phyloP scores from a whole-genome alignment of 2,888 invertebrate species.

The Pogonocherus hispidulus region DNA sequence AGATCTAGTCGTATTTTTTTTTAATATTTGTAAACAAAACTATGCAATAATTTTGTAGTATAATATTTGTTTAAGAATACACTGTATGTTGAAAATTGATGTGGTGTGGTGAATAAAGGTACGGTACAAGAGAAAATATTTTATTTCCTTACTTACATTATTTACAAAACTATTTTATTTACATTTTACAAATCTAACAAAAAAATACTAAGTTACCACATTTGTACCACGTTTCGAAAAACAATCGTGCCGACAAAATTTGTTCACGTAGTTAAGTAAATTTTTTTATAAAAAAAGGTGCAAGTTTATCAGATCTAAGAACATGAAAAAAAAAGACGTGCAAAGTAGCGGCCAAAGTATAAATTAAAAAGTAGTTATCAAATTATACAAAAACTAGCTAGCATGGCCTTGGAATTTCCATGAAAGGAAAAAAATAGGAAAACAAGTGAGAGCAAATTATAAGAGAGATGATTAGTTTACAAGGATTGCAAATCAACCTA shows the following conservation, averaged over 20 bases:
- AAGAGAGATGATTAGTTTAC: conserved; percentile 59
- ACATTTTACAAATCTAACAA: conserved; percentile 60
- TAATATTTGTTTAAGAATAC: too few species aligned
- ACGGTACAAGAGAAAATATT: conserved; percentile 53
- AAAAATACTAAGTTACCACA: conserved; percentile 60
- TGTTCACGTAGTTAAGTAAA: conserved; percentile 38
- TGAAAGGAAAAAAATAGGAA: conserved; percentile 27
- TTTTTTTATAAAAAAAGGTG: conserved; percentile 35
- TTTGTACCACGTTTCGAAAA: conserved; percentile 60
- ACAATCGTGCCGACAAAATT: conserved; percentile 48
- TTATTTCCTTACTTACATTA: conserved; percentile 62
- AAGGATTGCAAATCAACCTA: conserved; percentile 56
- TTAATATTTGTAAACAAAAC: too few species aligned
- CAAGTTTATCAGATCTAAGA: conserved; percentile 36
- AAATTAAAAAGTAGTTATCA: conserved; percentile 31
- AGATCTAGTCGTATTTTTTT: too few species aligned
- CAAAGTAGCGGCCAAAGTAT: conserved; percentile 39
- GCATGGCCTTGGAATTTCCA: conserved; percentile 45
- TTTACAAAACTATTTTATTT: conserved; percentile 61
- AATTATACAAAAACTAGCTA: conserved; percentile 46
- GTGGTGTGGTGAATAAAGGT: not conserved
- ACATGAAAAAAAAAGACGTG: conserved; percentile 31
- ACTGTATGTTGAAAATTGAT: too few species aligned
- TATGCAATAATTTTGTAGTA: too few species aligned
- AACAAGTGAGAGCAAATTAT: conserved; percentile 50